Base-by-base conservation (phyloP, 2,888 invertebrate genomes). In the Coenonympha glycerion region DNA sequence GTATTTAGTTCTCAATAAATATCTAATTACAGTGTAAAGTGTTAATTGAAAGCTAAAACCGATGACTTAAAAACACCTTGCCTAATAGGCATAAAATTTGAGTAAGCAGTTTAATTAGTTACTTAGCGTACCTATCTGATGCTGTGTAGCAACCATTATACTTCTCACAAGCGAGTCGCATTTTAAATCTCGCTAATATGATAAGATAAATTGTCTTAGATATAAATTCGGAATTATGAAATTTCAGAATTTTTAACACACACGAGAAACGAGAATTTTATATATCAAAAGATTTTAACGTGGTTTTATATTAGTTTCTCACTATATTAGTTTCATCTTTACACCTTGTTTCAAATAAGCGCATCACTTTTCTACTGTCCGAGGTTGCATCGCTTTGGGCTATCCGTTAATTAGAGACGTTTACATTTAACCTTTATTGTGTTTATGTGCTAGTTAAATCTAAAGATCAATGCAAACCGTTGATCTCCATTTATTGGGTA, bases 291-390 rank as follows among this genome's bases (percentile, higher is more conserved):
- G n/a, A n/a, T n/a, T n/a, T n/a, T n/a, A n/a, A n/a, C n/a, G n/a
- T n/a, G n/a, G n/a, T n/a, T n/a, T 39, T 24, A 1, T 13, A 15
- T 15, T n/a, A 24, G 39, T 24, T 39, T 39, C 39, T 39, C 39
- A 39, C 39, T 24, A 39, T 22, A 37, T 1, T 3, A 15, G 3
- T 22, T 13, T 9, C 6, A 44, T 6, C 15, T 18, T 11, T 15
- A 13, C 8, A 26, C 44, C 40, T 37, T 36, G 45, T 31, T 22
- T 31, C 18, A 30, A 37, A 41, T 24, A 44, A 15, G 45, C 18
- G 42, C 54, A 51, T 54, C 53, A 50, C 54, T 44, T 54, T 54
- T 54, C 48, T 31, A 48, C 15, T 36, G 41, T 42, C 37, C 53
- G 53, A 53, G 53, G 53, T 39, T 46, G 18, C 11, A 33, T 21